Conservation (phyloP, 2,113 vertebrate genomes). For the Oncorhynchus kisutch region DNA sequence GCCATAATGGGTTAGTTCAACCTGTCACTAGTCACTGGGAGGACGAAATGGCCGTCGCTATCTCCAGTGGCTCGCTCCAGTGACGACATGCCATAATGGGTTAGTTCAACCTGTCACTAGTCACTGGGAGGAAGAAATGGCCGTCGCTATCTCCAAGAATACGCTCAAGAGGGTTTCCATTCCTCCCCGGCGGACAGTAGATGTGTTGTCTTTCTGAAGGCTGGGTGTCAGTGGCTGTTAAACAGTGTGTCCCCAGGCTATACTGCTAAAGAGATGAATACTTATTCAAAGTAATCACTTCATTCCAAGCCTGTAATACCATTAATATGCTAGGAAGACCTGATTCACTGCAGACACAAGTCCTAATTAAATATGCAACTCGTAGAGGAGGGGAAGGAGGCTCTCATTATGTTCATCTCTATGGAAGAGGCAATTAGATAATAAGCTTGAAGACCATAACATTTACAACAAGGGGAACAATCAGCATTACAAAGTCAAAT, state of each 20-base stretch:
- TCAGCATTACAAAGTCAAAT: constrained; percentile 60
- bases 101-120: constrained; percentile 96
- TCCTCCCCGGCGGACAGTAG: constrained; percentile 61
- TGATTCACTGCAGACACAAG: constrained; percentile 61
- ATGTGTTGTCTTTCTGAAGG: constrained; percentile 67
- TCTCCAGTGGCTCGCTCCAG: constrained; percentile 84
- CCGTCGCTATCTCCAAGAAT: constrained; percentile 90
- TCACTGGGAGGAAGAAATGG: constrained; percentile 83
- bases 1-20: constrained; percentile 94
- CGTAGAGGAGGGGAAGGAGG: constrained; percentile 56
- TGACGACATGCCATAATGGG: constrained; percentile 92
- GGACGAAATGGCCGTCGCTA: constrained; percentile 93
- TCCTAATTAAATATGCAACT: constrained; percentile 90
- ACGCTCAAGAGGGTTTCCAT: constrained; percentile 60
- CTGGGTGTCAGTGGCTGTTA: constrained; percentile 42
- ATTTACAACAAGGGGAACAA: constrained; percentile 70
- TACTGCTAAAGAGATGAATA: constrained; percentile 78
- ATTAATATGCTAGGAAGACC: constrained; percentile 89
- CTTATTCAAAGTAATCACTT: constrained; percentile 85
- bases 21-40: constrained; percentile 90
- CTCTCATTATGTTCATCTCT: constrained; percentile 74
- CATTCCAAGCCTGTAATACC: constrained; percentile 84
- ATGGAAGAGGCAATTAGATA: constrained; percentile 87
- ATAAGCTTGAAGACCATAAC: constrained; percentile 93
- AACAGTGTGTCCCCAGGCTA: constrained; percentile 52